A percentile compares a stretch with the other conserved stretches of the same genome.
These are phyloP conservation scores for Hemibagrus guttatus DNA, from an alignment of 2,797 vertebrate genomes.

Conservation along the genomic window DNA sequence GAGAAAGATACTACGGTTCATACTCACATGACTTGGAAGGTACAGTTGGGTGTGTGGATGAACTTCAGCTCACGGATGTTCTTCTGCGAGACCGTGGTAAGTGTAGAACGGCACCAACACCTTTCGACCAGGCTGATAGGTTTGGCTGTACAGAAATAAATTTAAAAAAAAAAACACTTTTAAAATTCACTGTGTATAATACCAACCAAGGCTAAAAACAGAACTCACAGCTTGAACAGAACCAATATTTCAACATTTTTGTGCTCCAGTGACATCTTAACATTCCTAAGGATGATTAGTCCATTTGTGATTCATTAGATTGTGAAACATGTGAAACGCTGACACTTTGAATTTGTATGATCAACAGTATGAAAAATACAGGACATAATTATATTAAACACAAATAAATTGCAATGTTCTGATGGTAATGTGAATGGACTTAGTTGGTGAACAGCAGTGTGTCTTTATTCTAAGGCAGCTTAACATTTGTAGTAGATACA, in stretches of 20 bases:
- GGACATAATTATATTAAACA: not conserved
- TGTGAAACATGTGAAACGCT: not conserved
- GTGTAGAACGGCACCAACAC: slow-evolving; percentile 77
- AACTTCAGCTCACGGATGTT: slow-evolving; percentile 77
- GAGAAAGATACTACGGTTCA: slow-evolving; percentile 16
- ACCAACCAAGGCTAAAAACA: not conserved
- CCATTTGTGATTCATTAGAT: not conserved
- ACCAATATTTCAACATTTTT: not conserved
- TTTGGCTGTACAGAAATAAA: slow-evolving; percentile 67
- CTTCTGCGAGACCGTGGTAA: slow-evolving; percentile 68
- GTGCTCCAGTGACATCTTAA: not conserved
- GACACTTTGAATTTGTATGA: not conserved
- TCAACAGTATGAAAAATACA: not conserved
- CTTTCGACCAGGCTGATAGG: slow-evolving; percentile 81
- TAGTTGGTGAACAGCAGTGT: not conserved
- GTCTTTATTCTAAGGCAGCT: not conserved
- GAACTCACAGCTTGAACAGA: not conserved
- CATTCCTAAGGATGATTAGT: not conserved
- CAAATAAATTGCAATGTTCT: not conserved
- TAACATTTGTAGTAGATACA: not conserved
- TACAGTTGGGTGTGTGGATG: slow-evolving; percentile 80
- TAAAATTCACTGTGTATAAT: not conserved
- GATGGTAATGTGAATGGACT: too few relatives aligned
- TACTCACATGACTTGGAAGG: slow-evolving; percentile 85
- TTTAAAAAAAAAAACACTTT: not conserved